Percentiles rank a stretch among this genome's conserved stretches.
phyloP scores from a whole-genome alignment of 1,140 invertebrate genomes.

The Tetramorium simillimum region DNA sequence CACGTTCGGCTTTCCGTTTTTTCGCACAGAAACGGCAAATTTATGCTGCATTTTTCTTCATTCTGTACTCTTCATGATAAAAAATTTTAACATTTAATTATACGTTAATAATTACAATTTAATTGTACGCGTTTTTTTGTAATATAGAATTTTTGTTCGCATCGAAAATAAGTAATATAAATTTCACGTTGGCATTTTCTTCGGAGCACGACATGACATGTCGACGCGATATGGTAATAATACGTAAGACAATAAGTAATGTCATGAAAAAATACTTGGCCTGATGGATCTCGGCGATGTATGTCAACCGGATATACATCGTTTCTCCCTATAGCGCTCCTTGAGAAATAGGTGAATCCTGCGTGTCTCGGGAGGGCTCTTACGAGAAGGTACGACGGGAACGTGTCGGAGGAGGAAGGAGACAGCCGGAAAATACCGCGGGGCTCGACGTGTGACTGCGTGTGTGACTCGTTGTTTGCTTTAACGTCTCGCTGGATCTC shows the following conservation, averaged over 20 bases:
- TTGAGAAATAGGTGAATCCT: slow-evolving; percentile 20
- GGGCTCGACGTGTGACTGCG: slow-evolving; percentile 69
- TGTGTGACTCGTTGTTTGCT: slow-evolving; percentile 79
- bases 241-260: slow-evolving; percentile 12
- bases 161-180: neutral
- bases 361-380: neutral
- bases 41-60: neutral
- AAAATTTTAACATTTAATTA: neutral
- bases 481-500: slow-evolving; percentile 79
- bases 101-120: too few relatives aligned
- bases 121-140: neutral
- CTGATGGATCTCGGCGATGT: neutral
- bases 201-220: neutral
- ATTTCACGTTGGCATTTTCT: neutral
- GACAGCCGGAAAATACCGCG: slow-evolving; percentile 10
- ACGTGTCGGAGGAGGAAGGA: neutral
- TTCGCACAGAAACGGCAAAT: neutral
- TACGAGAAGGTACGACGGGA: neutral
- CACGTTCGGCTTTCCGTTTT: neutral
- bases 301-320: slow-evolving; percentile 32
- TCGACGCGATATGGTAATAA: neutral
- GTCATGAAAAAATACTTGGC: neutral
- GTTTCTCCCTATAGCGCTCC: neutral
- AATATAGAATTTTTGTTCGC: neutral
- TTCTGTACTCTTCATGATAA: neutral